These are phyloP conservation scores for Perdix hodgsoniae DNA, from an alignment of 2,797 vertebrate genomes.

Conservation along the genomic window DNA sequence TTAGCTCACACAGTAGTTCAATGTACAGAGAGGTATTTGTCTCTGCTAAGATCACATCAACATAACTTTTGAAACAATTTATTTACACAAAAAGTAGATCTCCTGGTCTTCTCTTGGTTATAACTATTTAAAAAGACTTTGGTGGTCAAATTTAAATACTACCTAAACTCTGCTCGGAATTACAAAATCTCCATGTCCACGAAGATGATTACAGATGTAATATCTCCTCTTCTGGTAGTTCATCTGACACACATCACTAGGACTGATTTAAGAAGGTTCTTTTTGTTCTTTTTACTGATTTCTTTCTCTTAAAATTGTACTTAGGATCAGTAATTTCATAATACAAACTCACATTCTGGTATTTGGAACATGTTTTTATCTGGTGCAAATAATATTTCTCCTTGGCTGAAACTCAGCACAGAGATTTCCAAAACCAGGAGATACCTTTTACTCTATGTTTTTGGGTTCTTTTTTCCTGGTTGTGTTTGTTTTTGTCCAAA, in stretches of 20 bases:
- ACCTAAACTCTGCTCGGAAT: not conserved
- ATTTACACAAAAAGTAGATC: not conserved
- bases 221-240: not conserved
- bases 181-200: not conserved
- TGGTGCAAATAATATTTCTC: not conserved
- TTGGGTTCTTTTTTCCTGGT: not conserved
- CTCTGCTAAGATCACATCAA: slow-evolving; percentile 1
- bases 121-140: not conserved
- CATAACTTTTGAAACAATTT: not conserved
- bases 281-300: not conserved
- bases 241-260: not conserved
- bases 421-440: not conserved
- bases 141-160: not conserved
- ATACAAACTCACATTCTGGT: not conserved
- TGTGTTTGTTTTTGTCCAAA: not conserved
- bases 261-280: not conserved
- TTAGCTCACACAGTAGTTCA: slow-evolving; percentile 7
- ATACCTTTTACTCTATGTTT: not conserved
- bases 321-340: not conserved
- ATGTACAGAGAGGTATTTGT: not conserved
- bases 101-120: not conserved
- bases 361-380: not conserved
- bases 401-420: not conserved
- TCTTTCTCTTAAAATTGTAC: not conserved
- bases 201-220: slow-evolving; percentile 27